Evolutionary conservation across 2,797 vertebrate species (phyloP).

Genomic region (Molossus alvarezi): DNA sequence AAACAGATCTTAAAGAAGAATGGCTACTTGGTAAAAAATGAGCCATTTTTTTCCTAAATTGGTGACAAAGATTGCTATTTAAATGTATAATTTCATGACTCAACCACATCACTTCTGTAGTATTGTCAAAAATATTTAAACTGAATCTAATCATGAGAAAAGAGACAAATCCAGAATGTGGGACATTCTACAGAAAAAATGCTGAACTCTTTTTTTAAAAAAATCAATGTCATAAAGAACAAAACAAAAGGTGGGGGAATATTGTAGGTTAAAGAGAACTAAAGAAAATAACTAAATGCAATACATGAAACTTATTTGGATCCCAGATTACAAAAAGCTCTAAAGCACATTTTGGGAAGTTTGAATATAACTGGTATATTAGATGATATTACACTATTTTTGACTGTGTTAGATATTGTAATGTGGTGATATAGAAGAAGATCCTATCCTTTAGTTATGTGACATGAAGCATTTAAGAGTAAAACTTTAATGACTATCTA

Average conservation of each 20-base stretch:
- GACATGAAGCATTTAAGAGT: conserved; percentile 2
- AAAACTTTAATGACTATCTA: conserved; percentile 37
- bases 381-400: neutral
- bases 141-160: conserved; percentile 16
- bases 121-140: conserved; percentile 52
- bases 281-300: neutral
- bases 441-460: neutral
- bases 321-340: neutral
- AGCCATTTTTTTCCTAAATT: conserved; percentile 41
- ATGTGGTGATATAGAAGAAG: neutral
- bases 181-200: neutral
- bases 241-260: conserved; percentile 43
- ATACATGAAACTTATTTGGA: neutral
- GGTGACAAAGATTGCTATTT: conserved; percentile 32
- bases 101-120: neutral
- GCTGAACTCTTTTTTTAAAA: neutral
- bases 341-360: neutral
- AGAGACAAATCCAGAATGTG: neutral
- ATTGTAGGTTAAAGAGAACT: conserved; percentile 36
- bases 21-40: neutral
- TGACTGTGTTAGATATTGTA: neutral
- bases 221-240: neutral
- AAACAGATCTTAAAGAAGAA: conserved; percentile 50
- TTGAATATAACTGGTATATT: neutral
- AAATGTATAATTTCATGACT: conserved; percentile 39